phyloP scores from a whole-genome alignment of 2,113 vertebrate genomes.

The Equus przewalskii region DNA sequence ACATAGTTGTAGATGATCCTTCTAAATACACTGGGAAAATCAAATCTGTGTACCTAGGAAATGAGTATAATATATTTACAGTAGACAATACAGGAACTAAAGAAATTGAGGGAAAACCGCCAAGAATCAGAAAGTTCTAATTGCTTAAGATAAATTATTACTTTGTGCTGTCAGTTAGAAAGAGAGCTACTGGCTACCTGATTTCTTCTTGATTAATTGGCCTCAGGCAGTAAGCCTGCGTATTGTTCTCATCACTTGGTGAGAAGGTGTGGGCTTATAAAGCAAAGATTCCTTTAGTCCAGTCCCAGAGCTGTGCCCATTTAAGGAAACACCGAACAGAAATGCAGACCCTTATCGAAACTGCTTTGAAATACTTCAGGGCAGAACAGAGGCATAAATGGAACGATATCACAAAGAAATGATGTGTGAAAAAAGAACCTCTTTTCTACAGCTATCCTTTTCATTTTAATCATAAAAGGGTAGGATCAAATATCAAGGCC shows the following conservation, averaged over 20 bases:
- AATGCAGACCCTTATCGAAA: background rate
- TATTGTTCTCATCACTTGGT: background rate
- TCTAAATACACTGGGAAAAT: background rate
- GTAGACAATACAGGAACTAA: background rate
- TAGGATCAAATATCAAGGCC: background rate
- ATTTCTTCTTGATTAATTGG: constrained; percentile 2
- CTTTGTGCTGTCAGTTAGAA: background rate
- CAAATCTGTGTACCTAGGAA: background rate
- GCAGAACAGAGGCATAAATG: background rate
- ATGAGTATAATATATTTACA: background rate
- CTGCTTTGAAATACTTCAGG: background rate
- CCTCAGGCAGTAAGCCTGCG: background rate
- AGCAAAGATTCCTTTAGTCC: background rate
- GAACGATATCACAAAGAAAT: background rate
- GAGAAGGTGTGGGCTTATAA: background rate
- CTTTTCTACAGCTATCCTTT: background rate
- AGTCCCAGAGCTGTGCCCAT: background rate
- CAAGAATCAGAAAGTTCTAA: constrained; percentile 5
- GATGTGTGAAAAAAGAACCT: background rate
- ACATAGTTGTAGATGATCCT: background rate
- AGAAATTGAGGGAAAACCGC: background rate
- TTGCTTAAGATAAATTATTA: constrained; percentile 23
- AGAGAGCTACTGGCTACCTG: background rate
- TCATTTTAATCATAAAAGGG: background rate
- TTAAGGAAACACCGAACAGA: background rate